Percentiles rank a stretch among this genome's conserved stretches.
Evolutionary conservation across 1,140 invertebrate species (phyloP).

Genomic region (Cyrtorhinus lividipennis): DNA sequence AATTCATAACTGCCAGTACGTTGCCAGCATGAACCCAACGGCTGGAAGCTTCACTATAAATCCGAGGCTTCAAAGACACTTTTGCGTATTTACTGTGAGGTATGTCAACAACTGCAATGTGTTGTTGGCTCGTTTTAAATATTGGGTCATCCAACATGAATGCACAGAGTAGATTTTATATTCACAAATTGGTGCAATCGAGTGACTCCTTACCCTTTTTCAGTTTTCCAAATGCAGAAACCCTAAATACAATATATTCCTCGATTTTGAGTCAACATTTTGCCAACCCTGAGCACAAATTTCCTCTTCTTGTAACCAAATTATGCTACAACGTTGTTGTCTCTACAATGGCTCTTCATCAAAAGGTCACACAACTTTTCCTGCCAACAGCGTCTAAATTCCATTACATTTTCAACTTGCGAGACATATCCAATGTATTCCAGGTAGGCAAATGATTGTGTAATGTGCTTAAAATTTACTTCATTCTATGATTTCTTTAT

Average conservation of each 20-base stretch:
- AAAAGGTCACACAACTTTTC: conserved; percentile 71
- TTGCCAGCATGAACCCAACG: conserved; percentile 95
- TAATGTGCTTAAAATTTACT: no score
- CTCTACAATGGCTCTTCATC: conserved; percentile 69
- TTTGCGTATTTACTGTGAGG: conserved; percentile 78
- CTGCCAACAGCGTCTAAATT: conserved; percentile 91
- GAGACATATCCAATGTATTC: conserved; percentile 86
- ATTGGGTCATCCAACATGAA: no score
- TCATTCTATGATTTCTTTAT: no score
- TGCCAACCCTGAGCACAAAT: conserved; percentile 61
- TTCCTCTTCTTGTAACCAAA: conserved; percentile 40
- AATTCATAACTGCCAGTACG: conserved; percentile 92
- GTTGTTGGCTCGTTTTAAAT: no score
- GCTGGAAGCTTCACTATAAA: conserved; percentile 94
- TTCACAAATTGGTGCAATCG: no score
- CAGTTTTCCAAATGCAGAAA: conserved; percentile 75
- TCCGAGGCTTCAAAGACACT: conserved; percentile 82
- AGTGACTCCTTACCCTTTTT: conserved; percentile 4
- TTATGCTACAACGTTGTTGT: conserved; percentile 50
- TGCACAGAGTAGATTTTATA: no score
- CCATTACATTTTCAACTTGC: conserved; percentile 91
- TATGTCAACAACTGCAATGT: no score
- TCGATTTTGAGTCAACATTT: conserved; percentile 79
- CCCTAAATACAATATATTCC: conserved; percentile 76
- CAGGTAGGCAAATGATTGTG: conserved; percentile 40